Conservation (phyloP, 2,797 vertebrate genomes). For the Melanogrammus aeglefinus region DNA sequence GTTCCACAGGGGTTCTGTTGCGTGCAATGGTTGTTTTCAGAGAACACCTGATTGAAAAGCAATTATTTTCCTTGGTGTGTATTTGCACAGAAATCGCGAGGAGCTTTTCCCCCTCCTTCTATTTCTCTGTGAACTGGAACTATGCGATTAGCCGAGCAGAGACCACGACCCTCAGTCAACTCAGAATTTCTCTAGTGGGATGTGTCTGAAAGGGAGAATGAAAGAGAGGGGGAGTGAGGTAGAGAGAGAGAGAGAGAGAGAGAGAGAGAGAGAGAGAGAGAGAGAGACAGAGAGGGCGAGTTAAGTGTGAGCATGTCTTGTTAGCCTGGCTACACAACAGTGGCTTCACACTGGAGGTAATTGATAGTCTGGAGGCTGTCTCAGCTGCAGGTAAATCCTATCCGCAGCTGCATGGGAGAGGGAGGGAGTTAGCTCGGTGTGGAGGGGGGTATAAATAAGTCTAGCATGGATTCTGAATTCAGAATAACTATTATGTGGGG, state of each 20-base stretch:
- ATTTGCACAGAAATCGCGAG: not conserved
- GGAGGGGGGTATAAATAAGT: constrained; percentile 57
- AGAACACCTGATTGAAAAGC: not conserved
- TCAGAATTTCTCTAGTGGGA: constrained; percentile 42
- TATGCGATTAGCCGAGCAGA: constrained; percentile 1
- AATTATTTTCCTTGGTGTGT: constrained; percentile 4
- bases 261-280: not conserved
- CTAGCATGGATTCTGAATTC: constrained; percentile 61
- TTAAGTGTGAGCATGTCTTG: constrained; percentile 42
- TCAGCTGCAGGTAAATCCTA: constrained; percentile 74
- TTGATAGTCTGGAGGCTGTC: constrained; percentile 75
- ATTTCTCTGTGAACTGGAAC: not conserved
- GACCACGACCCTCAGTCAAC: constrained; percentile 22
- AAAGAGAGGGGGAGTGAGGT: not conserved
- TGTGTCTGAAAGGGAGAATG: constrained; percentile 21
- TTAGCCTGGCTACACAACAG: constrained; percentile 64
- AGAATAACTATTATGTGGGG: constrained; percentile 54
- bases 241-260: not conserved
- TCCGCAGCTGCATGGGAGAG: constrained; percentile 60
- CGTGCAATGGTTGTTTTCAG: not conserved
- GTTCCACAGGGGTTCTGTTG: not conserved
- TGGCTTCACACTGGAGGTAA: constrained; percentile 70
- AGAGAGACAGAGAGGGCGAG: not conserved
- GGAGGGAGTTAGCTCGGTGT: constrained; percentile 17
- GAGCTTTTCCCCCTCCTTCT: not conserved